These are phyloP conservation scores for Dendrolimus punctatus DNA, from an alignment of 1,140 invertebrate genomes.

Conservation along the genomic window DNA sequence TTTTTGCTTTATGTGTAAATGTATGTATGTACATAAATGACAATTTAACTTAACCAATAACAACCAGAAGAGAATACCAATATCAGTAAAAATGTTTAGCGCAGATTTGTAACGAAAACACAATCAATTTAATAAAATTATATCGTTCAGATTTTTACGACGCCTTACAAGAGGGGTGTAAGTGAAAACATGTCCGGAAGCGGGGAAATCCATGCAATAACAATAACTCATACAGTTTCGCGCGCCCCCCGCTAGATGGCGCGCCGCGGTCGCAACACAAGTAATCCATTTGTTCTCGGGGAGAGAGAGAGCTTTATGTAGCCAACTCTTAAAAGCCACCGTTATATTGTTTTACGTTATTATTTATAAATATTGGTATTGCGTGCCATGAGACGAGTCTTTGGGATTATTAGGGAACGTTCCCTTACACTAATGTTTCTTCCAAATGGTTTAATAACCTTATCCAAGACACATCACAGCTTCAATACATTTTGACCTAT, in stretches of 20 bases:
- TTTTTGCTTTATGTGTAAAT: too few species aligned
- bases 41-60: not conserved
- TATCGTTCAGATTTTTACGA: conserved; percentile 56
- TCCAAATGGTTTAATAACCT: too few species aligned
- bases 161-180: conserved; percentile 53
- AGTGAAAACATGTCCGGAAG: conserved; percentile 63
- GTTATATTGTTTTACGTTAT: conserved; percentile 64
- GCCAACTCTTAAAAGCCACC: conserved; percentile 54
- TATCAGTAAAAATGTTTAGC: conserved; percentile 6
- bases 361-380: conserved; percentile 56
- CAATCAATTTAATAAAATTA: conserved; percentile 52
- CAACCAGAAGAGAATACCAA: not conserved
- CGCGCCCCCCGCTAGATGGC: conserved; percentile 64
- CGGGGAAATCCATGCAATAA: conserved; percentile 65
- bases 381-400: conserved; percentile 23
- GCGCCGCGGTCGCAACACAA: conserved; percentile 49
- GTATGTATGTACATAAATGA: too few species aligned
- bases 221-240: conserved; percentile 64
- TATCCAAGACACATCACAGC: too few species aligned
- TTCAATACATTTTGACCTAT: not conserved
- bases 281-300: conserved; percentile 70
- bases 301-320: conserved; percentile 54
- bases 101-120: conserved; percentile 23
- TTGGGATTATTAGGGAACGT: conserved; percentile 28
- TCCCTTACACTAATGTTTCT: conserved; percentile 5